Evolutionary conservation across 2,888 invertebrate species (phyloP), one percentile per base, ranked within the genome.

Genomic region (Ophion ventricosus): DNA sequence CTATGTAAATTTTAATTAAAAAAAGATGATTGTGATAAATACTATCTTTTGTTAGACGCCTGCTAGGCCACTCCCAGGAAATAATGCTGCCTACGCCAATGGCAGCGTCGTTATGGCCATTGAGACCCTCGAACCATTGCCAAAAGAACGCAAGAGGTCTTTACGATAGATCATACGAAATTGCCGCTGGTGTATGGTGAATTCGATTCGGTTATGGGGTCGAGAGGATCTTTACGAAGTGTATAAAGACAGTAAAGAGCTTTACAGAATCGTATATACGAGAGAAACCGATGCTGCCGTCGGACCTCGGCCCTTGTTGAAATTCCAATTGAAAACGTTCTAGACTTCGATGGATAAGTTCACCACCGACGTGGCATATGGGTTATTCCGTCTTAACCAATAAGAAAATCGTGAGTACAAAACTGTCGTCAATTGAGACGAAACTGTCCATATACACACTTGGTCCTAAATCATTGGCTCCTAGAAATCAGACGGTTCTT

Each of bases 161-260:
- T 66, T 66, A 23, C 40, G 40, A 63, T 75, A 54, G 23, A 76
- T 75, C 70, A 75, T 57, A 43, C 40, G 40, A 56, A 70, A 70
- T 70, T 70, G 69, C 63, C 26, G 14, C 75, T 70, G 26, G 63
- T 29, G 35, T 11, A 67, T 29, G 29, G 40, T 56, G 64, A 40
- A 64, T 57, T 54, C 56, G 49, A 76, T 54, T 69, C 69, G 54
- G 56, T 81, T 70, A 70, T 81, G 75, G 43, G 20, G 43, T 70
- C 69, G n/a, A 76, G 70, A 57, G 43, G 23, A 20, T 67, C 20
- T 57, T 59, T 59, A 49, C 69, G 25, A 11, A n/a, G 14, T 67
- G 20, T 29, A 35, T 23, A 43, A n/a, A 56, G 54, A 57, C 57
- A 26, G 49, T 74, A 54, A 25, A 40, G 23, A 59, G 59, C 17